Evolutionary conservation across 1,140 invertebrate genomes (phyloP).

Genomic region (Eciton burchellii): DNA sequence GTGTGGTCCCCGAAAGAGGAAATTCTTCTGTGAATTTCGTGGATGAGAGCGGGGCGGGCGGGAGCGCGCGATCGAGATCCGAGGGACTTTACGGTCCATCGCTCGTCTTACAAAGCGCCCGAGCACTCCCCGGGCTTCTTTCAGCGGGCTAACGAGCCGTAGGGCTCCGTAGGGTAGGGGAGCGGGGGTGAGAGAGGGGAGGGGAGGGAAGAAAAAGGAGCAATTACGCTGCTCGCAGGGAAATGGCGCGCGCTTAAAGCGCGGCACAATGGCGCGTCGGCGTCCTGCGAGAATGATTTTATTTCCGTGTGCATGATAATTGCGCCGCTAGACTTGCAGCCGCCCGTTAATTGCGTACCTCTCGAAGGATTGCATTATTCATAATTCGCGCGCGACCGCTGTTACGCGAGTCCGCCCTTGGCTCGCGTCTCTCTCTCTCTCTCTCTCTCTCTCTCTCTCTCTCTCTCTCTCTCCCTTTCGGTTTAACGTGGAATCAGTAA

Average conservation of each 20-base stretch:
- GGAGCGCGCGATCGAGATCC: constrained; percentile 75
- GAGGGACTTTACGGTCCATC: constrained; percentile 74
- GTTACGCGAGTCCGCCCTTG: constrained; percentile 41
- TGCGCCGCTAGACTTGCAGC: constrained; percentile 49
- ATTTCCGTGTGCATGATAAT: constrained; percentile 72
- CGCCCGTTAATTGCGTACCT: constrained; percentile 62
- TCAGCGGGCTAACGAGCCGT: constrained; percentile 72
- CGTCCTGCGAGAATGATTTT: constrained; percentile 67
- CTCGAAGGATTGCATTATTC: constrained; percentile 60
- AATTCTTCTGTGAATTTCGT: constrained; percentile 49
- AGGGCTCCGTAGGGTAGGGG: too few relatives aligned
- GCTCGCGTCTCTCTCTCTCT: constrained; percentile 13
- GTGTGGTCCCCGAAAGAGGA: constrained; percentile 61
- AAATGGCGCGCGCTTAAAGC: constrained; percentile 73
- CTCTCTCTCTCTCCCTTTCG: too few relatives aligned
- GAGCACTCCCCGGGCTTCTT: constrained; percentile 71
- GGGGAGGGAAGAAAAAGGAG: constrained; percentile 65
- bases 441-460: too few relatives aligned
- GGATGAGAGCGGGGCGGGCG: constrained; percentile 44
- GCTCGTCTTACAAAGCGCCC: constrained; percentile 73
- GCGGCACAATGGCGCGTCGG: constrained; percentile 63
- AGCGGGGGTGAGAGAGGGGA: too few relatives aligned
- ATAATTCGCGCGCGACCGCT: constrained; percentile 46
- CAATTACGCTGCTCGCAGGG: constrained; percentile 70
- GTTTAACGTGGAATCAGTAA: constrained; percentile 29